Evolutionary conservation across 2,888 invertebrate genomes (phyloP), one percentile per base, ranked within the genome.

Genomic region (Caenorhabditis imperialis): DNA sequence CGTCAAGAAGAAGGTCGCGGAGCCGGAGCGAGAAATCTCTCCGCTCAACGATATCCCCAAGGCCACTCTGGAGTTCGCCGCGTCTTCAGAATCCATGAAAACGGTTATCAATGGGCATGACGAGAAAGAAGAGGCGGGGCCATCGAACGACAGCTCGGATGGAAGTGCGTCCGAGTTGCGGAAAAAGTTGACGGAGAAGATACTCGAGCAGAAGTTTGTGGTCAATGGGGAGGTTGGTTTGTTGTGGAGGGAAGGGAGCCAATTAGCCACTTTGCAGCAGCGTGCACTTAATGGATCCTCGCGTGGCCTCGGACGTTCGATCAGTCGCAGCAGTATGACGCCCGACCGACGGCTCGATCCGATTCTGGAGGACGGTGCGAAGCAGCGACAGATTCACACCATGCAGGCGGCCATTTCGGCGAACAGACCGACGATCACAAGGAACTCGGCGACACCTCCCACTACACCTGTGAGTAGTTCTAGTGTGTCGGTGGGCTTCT

Each of bases 301-400:
- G 16, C 42, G 62, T 50, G 73, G 63, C 5, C 42, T 77, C 20
- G 71, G 77, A 23, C 69, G 51, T 16, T 75, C 77, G 20, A 22
- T 57, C 33, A 75, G 75, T 54, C 62, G 77, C 22, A 71, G 62
- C 25, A 77, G 79, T 40, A 73, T 79, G 62, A 79, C 79, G 25
- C 79, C 79, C 4, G 79, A 79, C 54, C 37, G 75, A 40, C 45
- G 77, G 27, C 65, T 81, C 18, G 73, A 77, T 40, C 77, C 81
- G 1, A 81, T 81, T 35, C 65, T 69, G 16, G 81, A 81, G 54
- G 80, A 75, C 61, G 47, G 54, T 25, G 22, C 38, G 10, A 47
- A 30, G 30, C 48, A 60, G 22, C 47, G 48, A 45, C 45, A 69
- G 55, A 48, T 23, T 63, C n/a, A 42, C 60, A n/a, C 65, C 50